These are phyloP conservation scores for mouse (Mus musculus) DNA, from an alignment of 2,113 vertebrate species.

Conservation along the genomic window DNA sequence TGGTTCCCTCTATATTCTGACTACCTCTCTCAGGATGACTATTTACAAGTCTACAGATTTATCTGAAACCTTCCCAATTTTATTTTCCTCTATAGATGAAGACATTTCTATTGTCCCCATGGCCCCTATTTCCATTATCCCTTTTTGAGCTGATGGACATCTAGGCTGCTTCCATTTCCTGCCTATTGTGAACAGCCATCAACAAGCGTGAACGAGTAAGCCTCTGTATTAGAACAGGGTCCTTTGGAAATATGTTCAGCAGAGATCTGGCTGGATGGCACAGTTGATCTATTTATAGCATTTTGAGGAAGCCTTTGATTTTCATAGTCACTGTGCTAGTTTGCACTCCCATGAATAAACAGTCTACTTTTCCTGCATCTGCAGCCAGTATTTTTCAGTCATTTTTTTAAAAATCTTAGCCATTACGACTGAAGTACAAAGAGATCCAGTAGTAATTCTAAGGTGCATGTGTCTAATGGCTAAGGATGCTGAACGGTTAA, in stretches of 20 bases:
- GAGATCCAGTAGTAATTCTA: neutral
- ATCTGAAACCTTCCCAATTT: neutral
- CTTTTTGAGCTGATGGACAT: no score
- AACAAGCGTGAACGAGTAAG: no score
- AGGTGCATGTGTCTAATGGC: neutral
- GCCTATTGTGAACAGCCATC: no score
- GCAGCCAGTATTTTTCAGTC: neutral
- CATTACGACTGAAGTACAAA: neutral
- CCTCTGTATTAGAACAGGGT: no score
- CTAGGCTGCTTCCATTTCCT: no score
- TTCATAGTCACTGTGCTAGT: neutral
- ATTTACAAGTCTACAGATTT: neutral
- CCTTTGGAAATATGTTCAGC: no score
- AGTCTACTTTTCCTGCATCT: neutral
- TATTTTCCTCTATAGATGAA: no score
- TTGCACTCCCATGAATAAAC: neutral
- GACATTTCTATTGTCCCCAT: no score
- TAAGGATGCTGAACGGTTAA: neutral
- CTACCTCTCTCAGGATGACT: neutral
- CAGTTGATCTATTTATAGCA: neutral
- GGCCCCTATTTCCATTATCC: no score
- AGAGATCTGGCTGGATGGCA: no score
- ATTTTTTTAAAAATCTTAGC: neutral
- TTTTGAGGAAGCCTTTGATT: neutral
- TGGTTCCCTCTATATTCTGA: neutral